Base-by-base conservation (phyloP, 2,888 invertebrate species). In the Eupithecia vulgata region DNA sequence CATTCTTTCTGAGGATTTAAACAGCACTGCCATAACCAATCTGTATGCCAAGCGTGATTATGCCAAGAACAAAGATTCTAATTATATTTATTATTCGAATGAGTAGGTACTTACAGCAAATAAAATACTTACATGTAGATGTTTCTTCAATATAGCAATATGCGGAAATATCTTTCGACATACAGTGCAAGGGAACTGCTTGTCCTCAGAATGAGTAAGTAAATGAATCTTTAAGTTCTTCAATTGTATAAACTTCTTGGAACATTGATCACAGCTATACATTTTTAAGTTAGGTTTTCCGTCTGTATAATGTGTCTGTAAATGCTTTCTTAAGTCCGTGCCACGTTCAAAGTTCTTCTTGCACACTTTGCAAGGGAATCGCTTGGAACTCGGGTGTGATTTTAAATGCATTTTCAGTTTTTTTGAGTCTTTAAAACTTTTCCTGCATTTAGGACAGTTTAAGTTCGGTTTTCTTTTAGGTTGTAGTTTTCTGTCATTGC, bases 201-300 rank as follows among this genome's bases (percentile, higher is more conserved):
- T 70, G 21, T 73, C 70, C 21, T 57, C 52, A 1, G 70, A 67
- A 57, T 73, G 73, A 10, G 62, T 52, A 7, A 52, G 25, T 34
- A 67, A 40, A n/a, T 73, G 73, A 1, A 45, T 61, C 59, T 45
- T 67, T 6, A 71, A 61, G 17, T 69, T 66, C 13, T 61, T 70
- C 4, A 61, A 21, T n/a, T 61, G 61, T 42, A 70, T 70, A 15
- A 70, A 73, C 25, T 67, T 65, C 13, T 65, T 65, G 0, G 65
- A 40, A 7, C 65, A 65, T 40, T 65, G 65, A 7, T 65, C 42
- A 15, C 65, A 65, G 13, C 65, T 65, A n/a, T 65, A 40, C 65
- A 37, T 40, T 57, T 12, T n/a, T 71, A n/a, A 30, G 57, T 40
- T 42, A 4, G 42, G 21, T 13, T n/a, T 62, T 0, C 65, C 65